Percentiles rank a stretch among this genome's conserved stretches.
These are phyloP conservation scores for Microchrysa polita DNA, from an alignment of 2,888 invertebrate species.

Conservation along the genomic window DNA sequence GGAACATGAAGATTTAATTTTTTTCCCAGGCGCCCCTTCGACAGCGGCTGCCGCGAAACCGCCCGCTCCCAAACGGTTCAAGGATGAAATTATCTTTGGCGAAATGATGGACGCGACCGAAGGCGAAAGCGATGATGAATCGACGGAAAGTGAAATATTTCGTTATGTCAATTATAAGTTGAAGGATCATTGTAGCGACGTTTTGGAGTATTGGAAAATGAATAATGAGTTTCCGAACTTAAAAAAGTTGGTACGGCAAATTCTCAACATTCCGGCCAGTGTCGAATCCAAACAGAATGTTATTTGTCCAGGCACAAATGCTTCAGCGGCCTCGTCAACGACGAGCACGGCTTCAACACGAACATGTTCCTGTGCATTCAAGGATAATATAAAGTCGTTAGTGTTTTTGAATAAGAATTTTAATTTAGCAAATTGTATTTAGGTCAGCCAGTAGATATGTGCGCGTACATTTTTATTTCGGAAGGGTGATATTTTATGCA, in stretches of 20 bases:
- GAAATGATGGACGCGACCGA: slow-evolving; percentile 48
- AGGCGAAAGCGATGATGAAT: slow-evolving; percentile 44
- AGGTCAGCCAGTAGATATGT: neutral
- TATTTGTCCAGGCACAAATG: slow-evolving; percentile 10
- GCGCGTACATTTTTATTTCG: neutral
- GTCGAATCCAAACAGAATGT: slow-evolving; percentile 38
- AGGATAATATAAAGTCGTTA: slow-evolving; percentile 38
- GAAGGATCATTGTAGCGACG: slow-evolving; percentile 42
- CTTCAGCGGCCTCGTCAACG: neutral
- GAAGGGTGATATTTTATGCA: slow-evolving; percentile 19
- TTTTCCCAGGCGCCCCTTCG: slow-evolving; percentile 26
- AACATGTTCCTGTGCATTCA: slow-evolving; percentile 40
- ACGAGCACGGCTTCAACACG: neutral
- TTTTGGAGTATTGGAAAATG: slow-evolving; percentile 42
- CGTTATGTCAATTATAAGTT: slow-evolving; percentile 39
- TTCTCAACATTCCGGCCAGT: slow-evolving; percentile 46
- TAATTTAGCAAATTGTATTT: slow-evolving; percentile 22
- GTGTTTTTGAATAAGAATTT: slow-evolving; percentile 40
- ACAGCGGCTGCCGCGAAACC: slow-evolving; percentile 9
- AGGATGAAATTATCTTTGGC: slow-evolving; percentile 41
- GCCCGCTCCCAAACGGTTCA: slow-evolving; percentile 32
- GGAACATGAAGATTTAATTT: slow-evolving; percentile 30
- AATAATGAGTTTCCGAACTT: slow-evolving; percentile 43
- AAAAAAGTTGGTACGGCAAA: slow-evolving; percentile 39
- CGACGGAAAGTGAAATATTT: slow-evolving; percentile 44